phyloP scores from a whole-genome alignment of 2,888 invertebrate genomes.

The Leptura quadrifasciata region DNA sequence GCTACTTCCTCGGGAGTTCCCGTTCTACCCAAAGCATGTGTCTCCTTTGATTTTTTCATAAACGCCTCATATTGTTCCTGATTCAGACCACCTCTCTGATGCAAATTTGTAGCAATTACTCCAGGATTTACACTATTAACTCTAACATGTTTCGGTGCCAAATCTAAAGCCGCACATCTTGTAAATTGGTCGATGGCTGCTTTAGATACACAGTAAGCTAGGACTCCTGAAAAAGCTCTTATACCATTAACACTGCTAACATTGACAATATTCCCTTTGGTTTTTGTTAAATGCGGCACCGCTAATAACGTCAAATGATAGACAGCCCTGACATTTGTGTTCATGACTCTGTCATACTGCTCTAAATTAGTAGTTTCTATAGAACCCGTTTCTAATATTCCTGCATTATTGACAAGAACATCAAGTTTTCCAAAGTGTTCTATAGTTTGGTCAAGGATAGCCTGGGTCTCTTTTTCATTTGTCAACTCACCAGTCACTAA shows the following conservation, averaged over 20 bases:
- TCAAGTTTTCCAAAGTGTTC: constrained; percentile 86
- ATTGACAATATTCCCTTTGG: constrained; percentile 91
- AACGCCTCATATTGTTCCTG: constrained; percentile 89
- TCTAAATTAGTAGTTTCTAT: constrained; percentile 91
- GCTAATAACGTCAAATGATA: constrained; percentile 91
- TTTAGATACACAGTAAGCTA: constrained; percentile 96
- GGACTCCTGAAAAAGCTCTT: constrained; percentile 90
- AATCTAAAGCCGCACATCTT: constrained; percentile 90
- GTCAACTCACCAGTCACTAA: constrained; percentile 83
- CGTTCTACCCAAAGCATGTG: constrained; percentile 93
- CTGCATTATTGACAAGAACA: constrained; percentile 93
- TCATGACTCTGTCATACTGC: constrained; percentile 93
- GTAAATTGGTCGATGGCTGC: constrained; percentile 97
- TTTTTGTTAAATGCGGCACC: constrained; percentile 88
- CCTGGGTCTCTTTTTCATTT: constrained; percentile 83
- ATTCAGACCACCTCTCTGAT: constrained; percentile 89
- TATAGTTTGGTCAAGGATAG: constrained; percentile 83
- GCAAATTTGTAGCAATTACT: constrained; percentile 91
- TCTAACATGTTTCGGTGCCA: constrained; percentile 87
- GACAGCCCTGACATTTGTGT: constrained; percentile 89
- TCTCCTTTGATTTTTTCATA: constrained; percentile 87
- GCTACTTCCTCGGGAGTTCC: constrained; percentile 93
- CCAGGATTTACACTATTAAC: constrained; percentile 97
- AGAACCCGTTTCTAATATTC: constrained; percentile 78
- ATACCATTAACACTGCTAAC: constrained; percentile 96